Conservation (phyloP, 2,797 vertebrate genomes). For the Holocentrus rufus region DNA sequence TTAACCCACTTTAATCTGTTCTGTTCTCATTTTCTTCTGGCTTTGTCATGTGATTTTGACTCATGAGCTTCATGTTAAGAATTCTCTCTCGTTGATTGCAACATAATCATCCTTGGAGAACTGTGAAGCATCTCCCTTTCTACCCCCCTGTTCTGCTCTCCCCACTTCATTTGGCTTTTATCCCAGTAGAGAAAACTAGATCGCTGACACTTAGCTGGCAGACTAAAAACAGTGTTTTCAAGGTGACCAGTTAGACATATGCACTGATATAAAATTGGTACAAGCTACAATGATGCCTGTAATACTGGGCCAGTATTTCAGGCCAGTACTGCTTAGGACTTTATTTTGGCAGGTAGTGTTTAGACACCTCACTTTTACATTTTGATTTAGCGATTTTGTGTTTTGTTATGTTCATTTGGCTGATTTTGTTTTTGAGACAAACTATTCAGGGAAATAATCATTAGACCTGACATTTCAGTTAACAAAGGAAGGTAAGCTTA, state of each 20-base stretch:
- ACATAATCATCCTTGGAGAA: background rate
- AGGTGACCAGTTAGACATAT: background rate
- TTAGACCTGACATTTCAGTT: no score
- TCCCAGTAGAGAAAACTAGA: background rate
- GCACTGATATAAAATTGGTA: background rate
- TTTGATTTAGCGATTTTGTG: no score
- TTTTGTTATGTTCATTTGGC: no score
- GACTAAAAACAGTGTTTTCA: no score
- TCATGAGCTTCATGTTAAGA: conserved; percentile 15
- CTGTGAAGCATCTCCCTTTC: background rate
- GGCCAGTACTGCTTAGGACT: no score
- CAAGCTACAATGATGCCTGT: background rate
- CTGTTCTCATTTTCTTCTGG: background rate
- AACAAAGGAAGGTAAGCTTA: no score
- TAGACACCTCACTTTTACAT: no score
- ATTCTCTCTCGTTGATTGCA: background rate
- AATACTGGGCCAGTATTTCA: background rate
- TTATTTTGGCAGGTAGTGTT: no score
- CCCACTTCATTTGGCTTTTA: no score
- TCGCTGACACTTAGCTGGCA: background rate
- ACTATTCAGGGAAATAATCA: no score
- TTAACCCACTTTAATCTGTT: background rate
- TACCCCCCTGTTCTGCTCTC: background rate
- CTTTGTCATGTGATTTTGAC: conserved; percentile 12
- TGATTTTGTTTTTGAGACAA: no score